Conservation (phyloP, 92 coral and sea anemone species). For the Galaxea fascicularis region DNA sequence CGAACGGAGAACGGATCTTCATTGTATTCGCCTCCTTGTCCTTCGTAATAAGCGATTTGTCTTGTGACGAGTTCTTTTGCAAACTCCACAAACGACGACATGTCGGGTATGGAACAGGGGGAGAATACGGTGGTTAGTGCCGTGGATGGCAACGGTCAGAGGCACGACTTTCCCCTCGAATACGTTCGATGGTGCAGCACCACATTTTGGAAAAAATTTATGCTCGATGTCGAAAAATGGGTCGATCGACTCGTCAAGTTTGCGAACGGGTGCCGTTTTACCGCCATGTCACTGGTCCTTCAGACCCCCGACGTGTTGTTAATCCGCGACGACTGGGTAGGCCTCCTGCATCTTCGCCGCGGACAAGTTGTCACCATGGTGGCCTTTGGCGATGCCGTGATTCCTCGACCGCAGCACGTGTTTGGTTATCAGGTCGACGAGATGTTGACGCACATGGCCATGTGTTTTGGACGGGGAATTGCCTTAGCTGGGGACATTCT, state of each 20-base stretch:
- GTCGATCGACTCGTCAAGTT: not conserved
- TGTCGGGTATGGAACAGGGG: not conserved
- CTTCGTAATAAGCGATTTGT: not conserved
- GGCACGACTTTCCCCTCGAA: not conserved
- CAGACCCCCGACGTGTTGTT: not conserved
- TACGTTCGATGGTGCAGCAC: not conserved
- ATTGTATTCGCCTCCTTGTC: not conserved
- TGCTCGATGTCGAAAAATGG: not conserved
- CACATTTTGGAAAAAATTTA: not conserved
- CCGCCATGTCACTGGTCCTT: not conserved
- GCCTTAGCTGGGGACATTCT: not conserved
- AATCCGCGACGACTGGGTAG: not conserved
- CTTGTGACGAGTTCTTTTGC: not conserved
- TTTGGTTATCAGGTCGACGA: slow-evolving; percentile 1
- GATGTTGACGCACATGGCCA: not conserved
- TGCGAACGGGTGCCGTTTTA: not conserved
- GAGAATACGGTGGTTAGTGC: not conserved
- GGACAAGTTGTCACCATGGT: not conserved
- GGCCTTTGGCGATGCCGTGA: not conserved
- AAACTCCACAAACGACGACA: not conserved
- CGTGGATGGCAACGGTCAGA: not conserved
- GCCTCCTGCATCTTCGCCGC: not conserved
- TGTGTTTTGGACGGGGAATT: not conserved
- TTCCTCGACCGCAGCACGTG: not conserved
- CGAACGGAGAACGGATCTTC: slow-evolving; percentile 14